Evolutionary conservation across 92 coral and sea anemone genomes (phyloP).

Genomic region (Phenganax stokvisi): DNA sequence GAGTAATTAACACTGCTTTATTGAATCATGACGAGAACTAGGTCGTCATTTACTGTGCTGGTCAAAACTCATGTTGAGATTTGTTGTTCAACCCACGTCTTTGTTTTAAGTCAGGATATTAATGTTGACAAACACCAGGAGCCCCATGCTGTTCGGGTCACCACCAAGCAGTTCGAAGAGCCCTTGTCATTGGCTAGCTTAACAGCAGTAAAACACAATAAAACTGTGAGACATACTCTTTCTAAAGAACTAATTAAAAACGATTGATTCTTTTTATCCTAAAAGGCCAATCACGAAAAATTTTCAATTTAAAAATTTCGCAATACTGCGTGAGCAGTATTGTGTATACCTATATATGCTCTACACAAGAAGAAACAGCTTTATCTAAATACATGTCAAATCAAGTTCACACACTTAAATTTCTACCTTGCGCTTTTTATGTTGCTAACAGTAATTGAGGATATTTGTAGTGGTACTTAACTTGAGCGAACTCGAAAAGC

Average conservation of each 20-base stretch:
- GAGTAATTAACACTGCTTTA: neutral
- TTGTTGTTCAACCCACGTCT: neutral
- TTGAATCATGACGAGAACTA: neutral
- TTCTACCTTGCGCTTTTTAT: neutral
- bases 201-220: too few species aligned
- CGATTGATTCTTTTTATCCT: too few species aligned
- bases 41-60: neutral
- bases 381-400: neutral
- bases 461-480: neutral
- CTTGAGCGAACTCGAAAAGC: neutral
- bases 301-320: too few species aligned
- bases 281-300: too few species aligned
- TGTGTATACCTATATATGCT: too few species aligned
- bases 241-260: too few species aligned
- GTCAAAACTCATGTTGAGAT: slow-evolving; percentile 2
- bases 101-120: neutral
- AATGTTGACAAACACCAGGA: slow-evolving; percentile 14
- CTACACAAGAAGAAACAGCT: neutral
- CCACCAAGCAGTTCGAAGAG: too few species aligned
- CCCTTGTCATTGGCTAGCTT: too few species aligned
- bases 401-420: neutral
- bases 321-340: too few species aligned
- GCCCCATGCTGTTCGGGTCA: slow-evolving; percentile 1
- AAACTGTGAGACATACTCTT: too few species aligned
- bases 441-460: neutral